Evolutionary conservation across 30 jellyfish, hydroid and myxozoan species (phyloP), one percentile per base, ranked within the genome.

Genomic region (Pseudorhiza aurosa): DNA sequence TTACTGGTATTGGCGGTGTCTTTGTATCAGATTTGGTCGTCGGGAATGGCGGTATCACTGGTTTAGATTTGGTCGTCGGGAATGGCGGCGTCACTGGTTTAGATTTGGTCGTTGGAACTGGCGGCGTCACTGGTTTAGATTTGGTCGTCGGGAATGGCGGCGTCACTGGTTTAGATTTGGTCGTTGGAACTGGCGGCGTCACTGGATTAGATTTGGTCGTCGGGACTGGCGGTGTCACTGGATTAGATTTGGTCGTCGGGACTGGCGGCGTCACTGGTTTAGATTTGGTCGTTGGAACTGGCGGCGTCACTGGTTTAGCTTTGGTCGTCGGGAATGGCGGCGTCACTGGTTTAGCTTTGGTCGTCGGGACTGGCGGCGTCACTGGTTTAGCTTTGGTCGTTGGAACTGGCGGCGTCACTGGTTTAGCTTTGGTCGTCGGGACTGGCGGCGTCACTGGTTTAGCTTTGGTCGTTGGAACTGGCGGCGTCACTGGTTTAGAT

Each of bases 161-260:
- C 2, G 19, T 62, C 6, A 26, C 28, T 76, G 88, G 89, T 45
- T 29, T 46, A 28, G 79, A 19, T 19, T 39, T 30, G 40, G 47
- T 49, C 21, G 59, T 37, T 22, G 89, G 89, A 25, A 77, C 28
- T 10, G 87, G 87, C 19, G 85, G 72, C 17, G 85, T 71, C 17
- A 25, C 68, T 26, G 85, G 67, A n/a, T n/a, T n/a, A n/a, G n/a
- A n/a, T 49, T 30, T 19, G 25, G 5, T 53, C 11, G 87, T 31
- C 36, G 85, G 85, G 18, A 9, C 51, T 27, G 85, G 85, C 11
- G 85, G 85, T 28, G 44, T 32, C 8, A 37, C 29, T 45, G 74
- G 74, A n/a, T n/a, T n/a, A n/a, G n/a, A n/a, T 56, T 72, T 35
- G 14, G 27, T 56, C 44, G 85, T 72, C 12, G 63, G 57, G 15